phyloP scores from a whole-genome alignment of 2,113 vertebrate species.

The Tachysurus fulvidraco region DNA sequence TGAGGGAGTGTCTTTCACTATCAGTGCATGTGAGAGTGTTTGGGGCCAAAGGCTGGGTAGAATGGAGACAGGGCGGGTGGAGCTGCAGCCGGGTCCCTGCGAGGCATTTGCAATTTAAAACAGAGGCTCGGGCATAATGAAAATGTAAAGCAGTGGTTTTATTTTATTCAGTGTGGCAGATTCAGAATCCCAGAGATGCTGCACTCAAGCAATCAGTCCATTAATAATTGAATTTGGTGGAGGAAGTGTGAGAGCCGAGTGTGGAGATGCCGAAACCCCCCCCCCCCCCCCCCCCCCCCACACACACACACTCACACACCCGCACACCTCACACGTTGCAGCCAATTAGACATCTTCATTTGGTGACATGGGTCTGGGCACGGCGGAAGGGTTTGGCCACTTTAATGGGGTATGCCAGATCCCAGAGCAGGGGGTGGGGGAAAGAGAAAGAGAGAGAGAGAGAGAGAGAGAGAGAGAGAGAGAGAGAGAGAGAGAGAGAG shows the following conservation, averaged over 20 bases:
- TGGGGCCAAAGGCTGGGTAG: conserved; percentile 39
- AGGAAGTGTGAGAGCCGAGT: conserved; percentile 73
- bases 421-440: conserved; percentile 22
- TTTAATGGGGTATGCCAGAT: conserved; percentile 53
- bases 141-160: conserved; percentile 98
- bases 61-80: conserved; percentile 56
- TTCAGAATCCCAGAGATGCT: conserved; percentile 94
- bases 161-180: conserved; percentile 97
- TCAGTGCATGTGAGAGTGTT: conserved; percentile 43
- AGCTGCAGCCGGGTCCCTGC: conserved; percentile 60
- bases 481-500: conserved; percentile 2
- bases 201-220: conserved; percentile 89
- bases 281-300: no score
- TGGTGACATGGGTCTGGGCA: conserved; percentile 77
- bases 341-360: conserved; percentile 92
- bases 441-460: neutral
- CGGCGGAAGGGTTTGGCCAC: conserved; percentile 41
- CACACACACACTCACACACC: conserved; percentile 59
- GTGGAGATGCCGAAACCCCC: conserved; percentile 76
- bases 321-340: conserved; percentile 89
- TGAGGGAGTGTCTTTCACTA: conserved; percentile 40
- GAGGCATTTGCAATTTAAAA: conserved; percentile 97
- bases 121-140: conserved; percentile 91
- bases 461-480: conserved; percentile 32
- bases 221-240: conserved; percentile 98